Evolutionary conservation across 1,140 invertebrate genomes (phyloP), one percentile per base, ranked within the genome.

Genomic region (Aphidius gifuensis): DNA sequence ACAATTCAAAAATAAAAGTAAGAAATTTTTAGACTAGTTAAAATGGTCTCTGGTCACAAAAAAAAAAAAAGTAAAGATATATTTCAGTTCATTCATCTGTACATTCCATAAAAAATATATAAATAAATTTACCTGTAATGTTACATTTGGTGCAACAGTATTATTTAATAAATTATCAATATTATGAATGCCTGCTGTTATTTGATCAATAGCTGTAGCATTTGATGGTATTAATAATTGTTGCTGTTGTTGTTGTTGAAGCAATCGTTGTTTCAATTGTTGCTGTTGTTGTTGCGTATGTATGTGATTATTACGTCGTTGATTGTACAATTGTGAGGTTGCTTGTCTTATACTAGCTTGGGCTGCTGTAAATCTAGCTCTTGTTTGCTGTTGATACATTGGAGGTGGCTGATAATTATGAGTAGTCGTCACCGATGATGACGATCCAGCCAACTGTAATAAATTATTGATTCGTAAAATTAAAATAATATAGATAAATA

Each of bases 61-160:
- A 16, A 16, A 16, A 16, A 16, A 16, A 16, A 16, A 16, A 16
- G 16, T 16, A 16, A 16, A 16, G 16, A 16, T 16, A 16, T 16
- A 16, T 16, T 16, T 16, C 16, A 16, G 16, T 16, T 16, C 16
- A 16, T 16, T 16, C 16, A 16, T 16, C 1, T 16, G 16, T 16
- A 16, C 16, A 16, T 16, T 16, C 16, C 16, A 16, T 16, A 16
- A 16, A 16, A 16, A 50, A 44, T 53, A 49, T 53, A 47, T 62
- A 60, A 53, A 68, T 47, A 43, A 53, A 42, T 61, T 61, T 46
- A 87, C 85, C 81, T 85, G 85, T 64, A 88, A 74, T 39, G 90
- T 87, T 7, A 93, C 91, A 78, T 93, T 93, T 7, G 88, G 90
- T 23, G 90, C 90, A 63, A 90, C 89, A n/a, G 87, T 87, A 70